These are phyloP conservation scores for Dioctria rufipes DNA, from an alignment of 2,888 invertebrate genomes.

Conservation along the genomic window DNA sequence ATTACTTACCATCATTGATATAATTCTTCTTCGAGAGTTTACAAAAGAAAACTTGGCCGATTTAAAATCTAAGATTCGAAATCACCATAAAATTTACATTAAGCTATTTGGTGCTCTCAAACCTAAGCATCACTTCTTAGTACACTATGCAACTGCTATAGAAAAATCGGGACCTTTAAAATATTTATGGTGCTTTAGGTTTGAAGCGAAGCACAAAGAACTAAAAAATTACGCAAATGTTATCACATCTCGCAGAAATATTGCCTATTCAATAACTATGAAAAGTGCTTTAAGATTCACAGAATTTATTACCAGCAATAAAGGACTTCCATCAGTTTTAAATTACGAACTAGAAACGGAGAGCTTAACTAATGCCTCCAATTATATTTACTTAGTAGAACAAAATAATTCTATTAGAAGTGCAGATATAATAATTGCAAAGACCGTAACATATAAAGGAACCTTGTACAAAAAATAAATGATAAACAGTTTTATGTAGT, in stretches of 20 bases:
- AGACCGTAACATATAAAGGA: constrained; percentile 28
- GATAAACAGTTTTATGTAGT: background rate
- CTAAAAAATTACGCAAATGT: constrained; percentile 30
- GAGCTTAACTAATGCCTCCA: background rate
- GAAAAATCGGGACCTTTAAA: no score
- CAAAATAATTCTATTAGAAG: background rate
- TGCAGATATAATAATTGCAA: background rate
- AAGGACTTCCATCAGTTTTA: background rate
- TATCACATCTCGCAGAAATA: constrained; percentile 5
- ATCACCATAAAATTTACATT: no score
- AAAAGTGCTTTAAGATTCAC: background rate
- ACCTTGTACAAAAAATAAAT: background rate
- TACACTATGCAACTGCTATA: no score
- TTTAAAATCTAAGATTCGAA: no score
- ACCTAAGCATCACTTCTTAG: background rate
- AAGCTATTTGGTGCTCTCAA: background rate
- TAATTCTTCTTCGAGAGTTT: no score
- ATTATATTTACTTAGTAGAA: background rate
- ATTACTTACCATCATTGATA: no score
- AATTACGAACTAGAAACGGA: background rate
- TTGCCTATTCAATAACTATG: background rate
- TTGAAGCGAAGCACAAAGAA: constrained; percentile 37
- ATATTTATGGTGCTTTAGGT: constrained; percentile 27
- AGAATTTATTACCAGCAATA: background rate
- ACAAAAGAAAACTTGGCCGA: no score